Conservation (phyloP, 92 coral and sea anemone genomes). For the Hydrozoanthus gracilis region DNA sequence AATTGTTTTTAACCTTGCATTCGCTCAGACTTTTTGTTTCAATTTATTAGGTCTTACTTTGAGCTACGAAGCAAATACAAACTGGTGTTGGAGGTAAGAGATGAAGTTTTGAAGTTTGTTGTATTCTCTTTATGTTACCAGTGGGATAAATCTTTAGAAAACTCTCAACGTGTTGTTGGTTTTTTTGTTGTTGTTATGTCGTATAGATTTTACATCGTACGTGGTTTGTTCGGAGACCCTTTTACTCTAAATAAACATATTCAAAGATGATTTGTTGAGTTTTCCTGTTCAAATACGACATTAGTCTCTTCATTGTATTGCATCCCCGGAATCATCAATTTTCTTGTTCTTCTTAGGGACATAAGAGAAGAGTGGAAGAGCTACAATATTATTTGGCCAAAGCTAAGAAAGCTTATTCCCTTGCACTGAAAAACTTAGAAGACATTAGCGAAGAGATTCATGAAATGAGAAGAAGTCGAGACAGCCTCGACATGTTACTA, state of each 20-base stretch:
- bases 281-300: too few species aligned
- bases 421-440: conserved; percentile 86
- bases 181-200: too few species aligned
- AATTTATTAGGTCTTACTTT: conserved; percentile 81
- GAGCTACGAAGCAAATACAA: conserved; percentile 81
- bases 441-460: conserved; percentile 96
- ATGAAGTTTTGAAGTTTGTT: background rate
- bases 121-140: background rate
- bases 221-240: too few species aligned
- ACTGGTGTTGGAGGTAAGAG: conserved; percentile 81
- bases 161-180: too few species aligned
- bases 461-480: conserved; percentile 84
- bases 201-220: too few species aligned
- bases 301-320: too few species aligned
- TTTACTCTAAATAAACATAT: too few species aligned
- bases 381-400: conserved; percentile 72
- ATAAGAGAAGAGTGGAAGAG: conserved; percentile 76
- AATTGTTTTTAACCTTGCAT: too few species aligned
- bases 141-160: too few species aligned
- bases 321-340: too few species aligned
- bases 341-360: conserved; percentile 61
- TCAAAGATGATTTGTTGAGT: too few species aligned
- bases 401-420: conserved; percentile 82
- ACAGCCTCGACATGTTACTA: conserved; percentile 67
- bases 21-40: background rate